These are phyloP conservation scores for Cochlearius cochlearius DNA, from an alignment of 2,113 vertebrate genomes.

Conservation along the genomic window DNA sequence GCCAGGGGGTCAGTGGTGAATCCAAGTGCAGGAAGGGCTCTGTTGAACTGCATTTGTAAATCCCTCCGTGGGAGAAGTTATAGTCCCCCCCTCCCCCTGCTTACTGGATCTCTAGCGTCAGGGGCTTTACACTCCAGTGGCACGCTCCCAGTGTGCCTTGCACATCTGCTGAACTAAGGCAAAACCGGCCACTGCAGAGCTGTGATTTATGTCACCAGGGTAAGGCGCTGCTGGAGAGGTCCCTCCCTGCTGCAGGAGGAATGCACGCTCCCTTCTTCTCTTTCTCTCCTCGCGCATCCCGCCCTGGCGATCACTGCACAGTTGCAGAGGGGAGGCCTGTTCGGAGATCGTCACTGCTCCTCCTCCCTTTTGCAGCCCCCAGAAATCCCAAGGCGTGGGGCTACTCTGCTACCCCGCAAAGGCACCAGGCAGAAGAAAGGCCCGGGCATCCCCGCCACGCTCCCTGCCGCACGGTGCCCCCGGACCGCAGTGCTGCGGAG, in stretches of 20 bases:
- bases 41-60: background rate
- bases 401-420: background rate
- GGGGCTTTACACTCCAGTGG: background rate
- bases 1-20: background rate
- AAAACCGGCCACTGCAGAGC: conserved; percentile 41
- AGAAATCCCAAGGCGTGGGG: background rate
- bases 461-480: fast-evolving
- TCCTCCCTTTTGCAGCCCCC: background rate
- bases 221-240: background rate
- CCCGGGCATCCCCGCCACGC: background rate
- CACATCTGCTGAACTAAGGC: conserved; percentile 53
- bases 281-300: background rate
- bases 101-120: background rate
- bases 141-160: background rate
- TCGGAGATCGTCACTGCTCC: fast-evolving
- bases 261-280: background rate
- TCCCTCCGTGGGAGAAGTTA: background rate
- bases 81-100: background rate
- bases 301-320: background rate
- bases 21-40: background rate
- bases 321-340: background rate
- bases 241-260: conserved; percentile 11
- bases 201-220: conserved; percentile 29
- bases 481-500: fast-evolving
- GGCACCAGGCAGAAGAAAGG: background rate